Conservation (phyloP, 2,888 invertebrate genomes). For the Drosophila algonquin region DNA sequence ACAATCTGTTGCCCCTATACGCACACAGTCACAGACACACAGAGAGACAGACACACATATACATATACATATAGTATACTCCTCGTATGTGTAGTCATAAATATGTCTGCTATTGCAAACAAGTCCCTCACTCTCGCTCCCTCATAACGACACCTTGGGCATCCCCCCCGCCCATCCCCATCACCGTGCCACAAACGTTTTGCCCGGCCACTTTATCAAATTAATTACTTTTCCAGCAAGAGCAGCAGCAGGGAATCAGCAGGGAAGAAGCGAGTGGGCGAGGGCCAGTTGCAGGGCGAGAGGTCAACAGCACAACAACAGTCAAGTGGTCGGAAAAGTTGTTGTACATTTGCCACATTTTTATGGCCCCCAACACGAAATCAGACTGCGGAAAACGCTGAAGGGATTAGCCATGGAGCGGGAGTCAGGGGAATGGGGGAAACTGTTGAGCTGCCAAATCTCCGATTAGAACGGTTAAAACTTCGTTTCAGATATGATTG, state of each 20-base stretch:
- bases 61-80: background rate
- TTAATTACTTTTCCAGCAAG: slow-evolving; percentile 77
- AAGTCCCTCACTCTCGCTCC: background rate
- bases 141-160: slow-evolving; percentile 60
- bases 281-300: slow-evolving; percentile 1
- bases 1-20: slow-evolving; percentile 73
- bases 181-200: slow-evolving; percentile 35
- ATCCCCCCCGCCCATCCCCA: slow-evolving; percentile 4
- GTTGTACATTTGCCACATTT: slow-evolving; percentile 62
- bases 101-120: slow-evolving; percentile 30
- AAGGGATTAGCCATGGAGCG: slow-evolving; percentile 13
- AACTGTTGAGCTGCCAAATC: background rate
- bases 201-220: slow-evolving; percentile 73
- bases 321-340: slow-evolving; percentile 62
- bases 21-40: slow-evolving; percentile 37
- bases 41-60: slow-evolving; percentile 51
- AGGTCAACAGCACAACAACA: background rate
- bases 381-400: slow-evolving; percentile 11
- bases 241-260: background rate
- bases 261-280: background rate
- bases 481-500: background rate
- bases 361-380: slow-evolving; percentile 43
- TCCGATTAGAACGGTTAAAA: background rate
- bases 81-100: slow-evolving; percentile 45
- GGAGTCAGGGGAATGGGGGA: slow-evolving; percentile 9